Base-by-base conservation (phyloP, 2,797 vertebrate genomes). In the Xenentodon cancila region DNA sequence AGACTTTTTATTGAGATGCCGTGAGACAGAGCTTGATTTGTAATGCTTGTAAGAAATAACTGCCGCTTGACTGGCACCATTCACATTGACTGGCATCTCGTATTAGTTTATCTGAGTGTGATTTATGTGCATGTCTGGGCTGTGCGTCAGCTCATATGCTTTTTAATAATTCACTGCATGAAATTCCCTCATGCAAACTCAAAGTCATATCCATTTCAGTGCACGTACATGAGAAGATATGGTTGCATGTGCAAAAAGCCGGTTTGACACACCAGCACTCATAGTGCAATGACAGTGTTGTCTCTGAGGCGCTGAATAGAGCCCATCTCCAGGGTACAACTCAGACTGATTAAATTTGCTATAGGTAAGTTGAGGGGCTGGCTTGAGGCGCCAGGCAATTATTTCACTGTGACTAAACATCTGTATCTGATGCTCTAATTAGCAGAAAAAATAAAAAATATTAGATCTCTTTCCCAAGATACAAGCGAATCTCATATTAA, bases 321-420 rank as follows among this genome's bases (percentile, higher is more conserved):
- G 85, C 62, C 63, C 58, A 52, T 91, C 87, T 89, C 87, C 67
- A 73, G 85, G 87, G 89, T 82, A 64, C 71, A 68, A 80, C 86
- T 87, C 81, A 85, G 84, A 91, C 88, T 90, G 88, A 92, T 91
- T 89, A 90, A 77, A 91, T 88, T 90, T 88, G 86, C 83, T 87
- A 86, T 87, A 86, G 84, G 85, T 88, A 87, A 84, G 85, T 88
- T 80, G 67, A 85, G 84, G 75, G 74, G 81, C 79, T 75, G 77
- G 79, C 79, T 84, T 55, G 59, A 73, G 84, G 82, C 85, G 69
- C 81, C 61, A 65, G 87, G 89, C 90, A 91, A 91, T 92, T 91
- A 88, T 86, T 88, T 82, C 75, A 87, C 89, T 81, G 76, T 83
- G 65, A 73, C 83, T 73, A 75, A 78, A 80, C 53, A 77, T 67